Conservation (phyloP, 2,113 vertebrate species). For the Ivindomyrus marchei region DNA sequence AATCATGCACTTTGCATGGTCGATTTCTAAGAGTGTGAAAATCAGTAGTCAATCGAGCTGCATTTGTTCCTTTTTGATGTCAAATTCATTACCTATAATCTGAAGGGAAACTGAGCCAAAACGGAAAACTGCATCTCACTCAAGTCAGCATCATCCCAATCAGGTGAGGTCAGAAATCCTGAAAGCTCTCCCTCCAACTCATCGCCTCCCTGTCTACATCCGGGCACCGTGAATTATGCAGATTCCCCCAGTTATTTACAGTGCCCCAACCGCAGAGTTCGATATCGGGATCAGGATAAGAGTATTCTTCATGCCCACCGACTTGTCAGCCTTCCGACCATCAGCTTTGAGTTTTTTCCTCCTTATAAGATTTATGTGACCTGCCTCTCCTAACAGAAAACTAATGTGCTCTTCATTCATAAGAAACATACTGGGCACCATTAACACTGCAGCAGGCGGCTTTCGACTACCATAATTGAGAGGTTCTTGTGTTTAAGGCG, state of each 20-base stretch:
- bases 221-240: not conserved
- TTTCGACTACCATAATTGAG: constrained; percentile 51
- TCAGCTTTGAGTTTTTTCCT: constrained; percentile 29
- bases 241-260: not conserved
- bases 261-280: not conserved
- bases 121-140: not conserved
- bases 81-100: not conserved
- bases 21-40: no score
- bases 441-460: constrained; percentile 54
- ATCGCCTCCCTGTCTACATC: not conserved
- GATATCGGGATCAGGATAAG: not conserved
- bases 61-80: not conserved
- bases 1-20: no score
- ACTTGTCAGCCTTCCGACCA: constrained; percentile 21
- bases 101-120: not conserved
- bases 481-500: constrained; percentile 51
- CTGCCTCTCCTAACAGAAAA: constrained; percentile 42
- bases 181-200: not conserved
- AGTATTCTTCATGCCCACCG: constrained; percentile 19
- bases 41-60: not conserved
- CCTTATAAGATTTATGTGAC: constrained; percentile 41
- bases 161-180: not conserved
- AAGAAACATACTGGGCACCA: constrained; percentile 51
- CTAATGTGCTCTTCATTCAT: constrained; percentile 54
- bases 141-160: not conserved